Base-by-base conservation (phyloP, 2,888 invertebrate species). In the Theristus sp. region DNA sequence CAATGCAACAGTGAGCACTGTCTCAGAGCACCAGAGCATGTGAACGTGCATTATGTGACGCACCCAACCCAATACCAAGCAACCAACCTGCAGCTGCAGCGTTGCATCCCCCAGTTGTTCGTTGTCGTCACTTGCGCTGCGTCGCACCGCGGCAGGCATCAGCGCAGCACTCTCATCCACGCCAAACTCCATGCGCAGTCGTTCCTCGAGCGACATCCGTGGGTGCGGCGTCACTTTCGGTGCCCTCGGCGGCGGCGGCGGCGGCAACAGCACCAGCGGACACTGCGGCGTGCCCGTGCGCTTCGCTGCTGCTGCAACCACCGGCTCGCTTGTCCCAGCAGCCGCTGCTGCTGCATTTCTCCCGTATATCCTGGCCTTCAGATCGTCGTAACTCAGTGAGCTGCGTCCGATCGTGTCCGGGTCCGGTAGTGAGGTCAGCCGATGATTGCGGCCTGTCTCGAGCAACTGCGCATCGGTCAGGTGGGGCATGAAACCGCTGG, bases 301-400 rank as follows among this genome's bases (percentile, higher is more conserved):
- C 38, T 38, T 17, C 10, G 38, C 38, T 17, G 38, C 10, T 17
- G 38, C 38, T 38, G 38, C n/a, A n/a, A n/a, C n/a, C n/a, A n/a
- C n/a, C n/a, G n/a, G n/a, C n/a, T n/a, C n/a, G n/a, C n/a, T n/a
- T n/a, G n/a, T n/a, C n/a, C n/a, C n/a, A n/a, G n/a, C n/a, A n/a
- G n/a, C n/a, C n/a, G n/a, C n/a, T n/a, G n/a, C n/a, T n/a, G n/a
- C n/a, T n/a, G n/a, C 38, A 38, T 38, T 38, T n/a, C n/a, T n/a
- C 38, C 58, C 38, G 59, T 56, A 61, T 6, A 61, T 61, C 2
- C 59, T 26, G 22, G 30, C 2, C 30, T 54, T 53, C 47, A 61
- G 55, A 17, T 61, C 59, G 2, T 59, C 61, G 47, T 59, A n/a
- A 2, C 59, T 46, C 13, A 31, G n/a, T 22, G 55, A 31, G 25